Conservation (phyloP, 2,113 vertebrate species). For the Gadus chalcogrammus region DNA sequence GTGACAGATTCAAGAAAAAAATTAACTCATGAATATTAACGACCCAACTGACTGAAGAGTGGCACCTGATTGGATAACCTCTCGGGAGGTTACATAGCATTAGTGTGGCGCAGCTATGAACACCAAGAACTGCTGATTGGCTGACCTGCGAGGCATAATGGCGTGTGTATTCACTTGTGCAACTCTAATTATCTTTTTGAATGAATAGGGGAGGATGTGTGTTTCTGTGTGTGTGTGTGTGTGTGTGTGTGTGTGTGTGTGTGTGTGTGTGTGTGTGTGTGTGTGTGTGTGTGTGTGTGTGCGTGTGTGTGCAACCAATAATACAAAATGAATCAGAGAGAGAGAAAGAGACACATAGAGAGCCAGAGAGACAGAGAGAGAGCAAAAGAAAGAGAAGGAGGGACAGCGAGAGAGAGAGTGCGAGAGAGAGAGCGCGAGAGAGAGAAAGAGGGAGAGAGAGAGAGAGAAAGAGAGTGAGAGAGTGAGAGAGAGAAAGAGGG, state of each 20-base stretch:
- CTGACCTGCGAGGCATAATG: slow-evolving; percentile 83
- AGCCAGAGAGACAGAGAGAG: background rate
- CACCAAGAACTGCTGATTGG: slow-evolving; percentile 34
- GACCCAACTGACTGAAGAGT: slow-evolving; percentile 28
- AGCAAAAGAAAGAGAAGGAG: background rate
- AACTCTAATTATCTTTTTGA: slow-evolving; percentile 39
- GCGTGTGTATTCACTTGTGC: slow-evolving; percentile 59
- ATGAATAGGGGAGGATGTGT: slow-evolving; percentile 27
- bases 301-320: slow-evolving; percentile 8
- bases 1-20: slow-evolving; percentile 57
- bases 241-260: no score
- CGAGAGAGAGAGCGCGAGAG: no score
- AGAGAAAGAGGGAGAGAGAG: no score
- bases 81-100: slow-evolving; percentile 21
- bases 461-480: no score
- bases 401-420: no score
- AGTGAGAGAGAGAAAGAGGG: no score
- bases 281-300: no score
- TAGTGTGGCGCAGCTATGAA: slow-evolving; percentile 7
- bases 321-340: slow-evolving; percentile 12
- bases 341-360: background rate
- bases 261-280: no score
- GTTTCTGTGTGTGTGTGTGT: slow-evolving; percentile 27
- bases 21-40: slow-evolving; percentile 65
- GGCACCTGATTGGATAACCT: slow-evolving; percentile 57